Conservation (phyloP, 2,888 invertebrate genomes). For the Nysson spinosus region DNA sequence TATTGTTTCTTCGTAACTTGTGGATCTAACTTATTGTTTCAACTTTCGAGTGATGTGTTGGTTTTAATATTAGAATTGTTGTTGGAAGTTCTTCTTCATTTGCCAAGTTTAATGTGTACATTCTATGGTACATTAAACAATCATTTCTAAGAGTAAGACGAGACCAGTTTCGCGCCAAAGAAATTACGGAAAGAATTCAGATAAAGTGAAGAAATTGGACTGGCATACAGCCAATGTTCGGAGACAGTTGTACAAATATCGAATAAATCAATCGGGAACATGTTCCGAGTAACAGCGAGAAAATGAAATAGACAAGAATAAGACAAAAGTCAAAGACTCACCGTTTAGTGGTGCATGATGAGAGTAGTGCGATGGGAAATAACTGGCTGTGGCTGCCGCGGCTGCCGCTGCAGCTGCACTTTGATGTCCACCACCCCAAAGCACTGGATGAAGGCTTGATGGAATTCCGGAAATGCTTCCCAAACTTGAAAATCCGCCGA, state of each 20-base stretch:
- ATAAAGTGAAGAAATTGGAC: conserved; percentile 21
- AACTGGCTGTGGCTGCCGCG: conserved; percentile 66
- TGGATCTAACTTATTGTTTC: no score
- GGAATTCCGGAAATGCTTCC: conserved; percentile 65
- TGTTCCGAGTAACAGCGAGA: no score
- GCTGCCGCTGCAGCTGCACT: conserved; percentile 65
- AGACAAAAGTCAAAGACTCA: no score
- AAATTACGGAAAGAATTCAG: conserved; percentile 49
- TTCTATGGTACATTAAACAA: no score
- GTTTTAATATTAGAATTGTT: no score
- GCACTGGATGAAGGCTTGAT: conserved; percentile 65
- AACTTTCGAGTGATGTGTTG: no score
- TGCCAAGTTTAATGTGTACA: no score
- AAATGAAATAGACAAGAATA: no score
- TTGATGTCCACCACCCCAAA: conserved; percentile 72
- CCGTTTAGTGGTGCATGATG: conserved; percentile 73
- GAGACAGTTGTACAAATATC: no score
- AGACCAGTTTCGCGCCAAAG: conserved; percentile 29
- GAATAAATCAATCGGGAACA: no score
- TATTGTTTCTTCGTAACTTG: no score
- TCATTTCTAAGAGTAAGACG: conserved; percentile 15
- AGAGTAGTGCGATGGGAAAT: conserved; percentile 72
- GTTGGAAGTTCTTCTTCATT: no score
- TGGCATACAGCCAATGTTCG: conserved; percentile 50
- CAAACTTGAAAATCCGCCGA: conserved; percentile 70